Conservation (phyloP, 2,888 invertebrate species). For the Listrodromus nycthemerus region DNA sequence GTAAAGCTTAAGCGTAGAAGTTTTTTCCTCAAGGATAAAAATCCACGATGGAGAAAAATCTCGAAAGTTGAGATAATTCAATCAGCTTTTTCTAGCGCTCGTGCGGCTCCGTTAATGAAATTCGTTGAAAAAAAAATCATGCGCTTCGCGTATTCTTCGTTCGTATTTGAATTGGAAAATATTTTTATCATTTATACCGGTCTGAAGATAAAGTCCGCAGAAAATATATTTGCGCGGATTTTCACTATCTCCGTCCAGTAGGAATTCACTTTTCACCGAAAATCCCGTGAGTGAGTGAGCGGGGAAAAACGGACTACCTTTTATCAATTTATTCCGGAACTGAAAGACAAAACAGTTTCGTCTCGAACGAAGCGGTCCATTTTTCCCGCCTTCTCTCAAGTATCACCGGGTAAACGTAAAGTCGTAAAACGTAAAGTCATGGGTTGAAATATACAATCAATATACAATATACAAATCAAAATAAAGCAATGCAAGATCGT, state of each 20-base stretch:
- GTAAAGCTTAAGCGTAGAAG: not conserved
- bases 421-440: no score
- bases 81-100: not conserved
- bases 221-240: not conserved
- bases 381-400: not conserved
- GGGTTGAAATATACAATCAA: not conserved
- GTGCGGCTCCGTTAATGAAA: not conserved
- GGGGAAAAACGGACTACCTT: not conserved
- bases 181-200: not conserved
- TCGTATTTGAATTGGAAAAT: slow-evolving; percentile 8
- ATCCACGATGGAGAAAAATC: slow-evolving; percentile 2
- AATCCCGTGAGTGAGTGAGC: not conserved
- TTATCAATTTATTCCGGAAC: not conserved
- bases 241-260: not conserved
- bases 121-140: not conserved
- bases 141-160: not conserved
- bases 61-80: slow-evolving; percentile 2
- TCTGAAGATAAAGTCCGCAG: not conserved
- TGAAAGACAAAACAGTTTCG: not conserved
- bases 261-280: not conserved
- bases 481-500: not conserved
- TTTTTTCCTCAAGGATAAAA: slow-evolving; percentile 1
- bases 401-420: not conserved
- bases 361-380: not conserved
- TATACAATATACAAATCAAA: not conserved